Evolutionary conservation across 2,797 vertebrate species (phyloP), one percentile per base, ranked within the genome.

Genomic region (Acanthurus lineatus): DNA sequence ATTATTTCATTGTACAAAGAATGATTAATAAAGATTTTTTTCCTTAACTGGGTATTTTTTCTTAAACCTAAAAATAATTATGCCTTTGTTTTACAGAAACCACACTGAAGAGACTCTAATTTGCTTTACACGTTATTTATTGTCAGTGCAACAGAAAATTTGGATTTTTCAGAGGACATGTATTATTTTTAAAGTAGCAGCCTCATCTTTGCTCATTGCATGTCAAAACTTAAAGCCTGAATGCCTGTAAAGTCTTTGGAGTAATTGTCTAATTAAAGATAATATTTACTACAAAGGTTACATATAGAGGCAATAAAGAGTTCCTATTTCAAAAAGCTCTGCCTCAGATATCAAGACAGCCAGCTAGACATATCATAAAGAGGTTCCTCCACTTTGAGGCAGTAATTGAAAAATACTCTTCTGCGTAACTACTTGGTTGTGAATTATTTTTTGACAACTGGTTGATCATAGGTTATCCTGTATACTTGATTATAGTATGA

Each of bases 1-100:
- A 73, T 56, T 76, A 82, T 87, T 71, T 79, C 59, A 44, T n/a
- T 79, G 76, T 85, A 79, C 45, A 88, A 79, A 88, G 15, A 81
- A 70, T 67, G 42, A 80, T 76, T 75, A 60, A 72, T 78, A 15
- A 65, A 48, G 86, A 73, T 83, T 82, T 89, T 88, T 73, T 76
- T 32, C 28, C 44, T 17, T 20, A 22, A 58, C 60, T 77, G 44
- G 48, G 83, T 84, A 82, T 82, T 82, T 90, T 85, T 86, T 77
- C 25, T 85, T 81, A 82, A 88, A 56, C 53, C 42, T 83, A 67
- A 69, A 67, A 76, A 58, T 65, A 22, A 65, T 59, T 17, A 62
- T 82, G 67, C 68, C 65, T 86, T 84, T 83, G 28, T 89, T 82
- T 86, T 22, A 82, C 9, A 83, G 73, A 84, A 77, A 44, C 35